phyloP scores from a whole-genome alignment of 1,140 invertebrate species.

The Littorina saxatilis region DNA sequence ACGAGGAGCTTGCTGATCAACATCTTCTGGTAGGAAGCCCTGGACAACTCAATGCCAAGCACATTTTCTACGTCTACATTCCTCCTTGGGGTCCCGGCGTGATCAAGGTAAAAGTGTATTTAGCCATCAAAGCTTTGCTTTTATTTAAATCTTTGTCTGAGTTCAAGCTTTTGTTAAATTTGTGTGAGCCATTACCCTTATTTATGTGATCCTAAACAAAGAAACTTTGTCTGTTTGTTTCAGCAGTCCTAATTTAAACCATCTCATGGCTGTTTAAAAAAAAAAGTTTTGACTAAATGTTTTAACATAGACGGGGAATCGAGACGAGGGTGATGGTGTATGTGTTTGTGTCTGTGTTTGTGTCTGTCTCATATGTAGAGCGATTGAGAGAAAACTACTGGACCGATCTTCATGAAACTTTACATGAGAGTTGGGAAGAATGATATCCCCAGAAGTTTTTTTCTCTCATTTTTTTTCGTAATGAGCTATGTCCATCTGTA shows the following conservation, averaged over 20 bases:
- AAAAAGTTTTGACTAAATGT: too few relatives aligned
- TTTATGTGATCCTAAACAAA: not conserved
- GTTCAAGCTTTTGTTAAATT: not conserved
- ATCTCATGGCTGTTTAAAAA: too few relatives aligned
- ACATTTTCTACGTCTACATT: constrained; percentile 6
- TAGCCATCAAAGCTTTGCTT: not conserved
- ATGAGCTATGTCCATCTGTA: too few relatives aligned
- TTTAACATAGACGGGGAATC: too few relatives aligned
- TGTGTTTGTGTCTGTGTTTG: too few relatives aligned
- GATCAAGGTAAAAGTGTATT: not conserved
- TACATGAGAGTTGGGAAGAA: too few relatives aligned
- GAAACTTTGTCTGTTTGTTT: not conserved
- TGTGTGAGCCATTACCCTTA: not conserved
- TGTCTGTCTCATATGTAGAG: too few relatives aligned
- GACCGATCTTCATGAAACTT: too few relatives aligned
- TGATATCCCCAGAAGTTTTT: too few relatives aligned
- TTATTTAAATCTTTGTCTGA: not conserved
- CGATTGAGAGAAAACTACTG: too few relatives aligned
- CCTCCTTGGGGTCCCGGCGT: constrained; percentile 10
- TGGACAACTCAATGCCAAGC: not conserved
- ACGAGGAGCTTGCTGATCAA: not conserved
- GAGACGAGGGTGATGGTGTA: too few relatives aligned
- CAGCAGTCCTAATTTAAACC: not conserved
- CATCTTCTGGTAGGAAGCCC: not conserved
- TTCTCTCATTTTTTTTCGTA: too few relatives aligned